Conservation (phyloP, 2,888 invertebrate genomes). For the Lysandra coridon region DNA sequence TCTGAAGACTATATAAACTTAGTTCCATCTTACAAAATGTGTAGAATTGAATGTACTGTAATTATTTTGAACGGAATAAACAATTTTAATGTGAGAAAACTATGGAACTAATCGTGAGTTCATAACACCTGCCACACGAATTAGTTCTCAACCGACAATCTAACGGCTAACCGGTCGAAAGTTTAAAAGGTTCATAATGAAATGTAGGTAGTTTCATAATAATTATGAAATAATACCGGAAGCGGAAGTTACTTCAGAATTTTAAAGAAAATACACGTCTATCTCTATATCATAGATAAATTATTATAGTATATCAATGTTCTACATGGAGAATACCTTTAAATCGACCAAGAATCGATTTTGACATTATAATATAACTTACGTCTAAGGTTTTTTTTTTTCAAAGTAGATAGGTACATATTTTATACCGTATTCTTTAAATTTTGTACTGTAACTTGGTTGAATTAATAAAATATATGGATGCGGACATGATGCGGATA, state of each 20-base stretch:
- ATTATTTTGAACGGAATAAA: not conserved
- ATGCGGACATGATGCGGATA: too few relatives aligned
- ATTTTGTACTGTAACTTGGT: too few relatives aligned
- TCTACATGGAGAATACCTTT: not conserved
- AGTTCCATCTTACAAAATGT: not conserved
- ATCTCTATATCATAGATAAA: too few relatives aligned
- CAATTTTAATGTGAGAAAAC: not conserved
- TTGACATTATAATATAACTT: too few relatives aligned
- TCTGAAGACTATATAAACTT: not conserved
- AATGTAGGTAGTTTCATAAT: not conserved
- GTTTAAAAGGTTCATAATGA: not conserved
- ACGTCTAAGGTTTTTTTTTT: too few relatives aligned
- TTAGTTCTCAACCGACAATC: not conserved
- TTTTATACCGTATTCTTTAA: too few relatives aligned
- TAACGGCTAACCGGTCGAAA: not conserved
- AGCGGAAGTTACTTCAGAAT: not conserved
- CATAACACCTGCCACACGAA: not conserved
- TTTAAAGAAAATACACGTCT: not conserved
- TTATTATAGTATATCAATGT: too few relatives aligned
- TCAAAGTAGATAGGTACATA: too few relatives aligned
- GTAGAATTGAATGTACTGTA: not conserved
- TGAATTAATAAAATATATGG: too few relatives aligned
- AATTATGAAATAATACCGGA: not conserved
- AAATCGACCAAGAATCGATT: not conserved
- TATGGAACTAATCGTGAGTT: not conserved